Conservation (phyloP, 2,797 vertebrate genomes). For the Adrianichthys oophorus region DNA sequence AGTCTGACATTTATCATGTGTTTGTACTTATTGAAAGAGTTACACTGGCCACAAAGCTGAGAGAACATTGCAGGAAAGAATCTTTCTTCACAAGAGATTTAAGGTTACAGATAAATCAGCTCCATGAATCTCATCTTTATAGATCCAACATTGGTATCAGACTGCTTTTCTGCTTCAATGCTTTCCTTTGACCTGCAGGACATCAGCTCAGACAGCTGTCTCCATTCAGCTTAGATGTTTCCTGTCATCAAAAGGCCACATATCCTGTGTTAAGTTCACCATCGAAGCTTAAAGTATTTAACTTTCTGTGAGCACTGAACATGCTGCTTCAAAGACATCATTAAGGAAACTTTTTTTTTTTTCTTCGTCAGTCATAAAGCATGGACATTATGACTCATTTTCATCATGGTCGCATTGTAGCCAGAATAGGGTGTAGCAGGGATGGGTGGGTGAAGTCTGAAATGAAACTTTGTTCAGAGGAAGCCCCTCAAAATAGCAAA, state of each 20-base stretch:
- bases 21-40: constrained; percentile 52
- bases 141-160: constrained; percentile 31
- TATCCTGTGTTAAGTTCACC: constrained; percentile 81
- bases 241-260: constrained; percentile 87
- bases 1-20: constrained; percentile 3
- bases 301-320: no score
- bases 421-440: constrained; percentile 16
- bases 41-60: constrained; percentile 14
- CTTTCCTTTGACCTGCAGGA: constrained; percentile 76
- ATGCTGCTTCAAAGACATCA: constrained; percentile 15
- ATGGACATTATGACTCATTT: constrained; percentile 39
- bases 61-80: constrained; percentile 17
- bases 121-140: not conserved
- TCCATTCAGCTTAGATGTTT: constrained; percentile 85
- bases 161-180: constrained; percentile 35
- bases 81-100: constrained; percentile 19
- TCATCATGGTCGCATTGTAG: constrained; percentile 25
- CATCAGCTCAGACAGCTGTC: constrained; percentile 83
- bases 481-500: constrained; percentile 65
- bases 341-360: constrained; percentile 40
- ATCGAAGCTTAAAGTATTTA: constrained; percentile 3
- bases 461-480: constrained; percentile 44
- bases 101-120: constrained; percentile 30
- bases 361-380: constrained; percentile 10
- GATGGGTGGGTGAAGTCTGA: constrained; percentile 34